A percentile compares a stretch with the other conserved stretches of the same genome.
Evolutionary conservation across 2,113 vertebrate species (phyloP).

Genomic region (Myrmecophaga tridactyla): DNA sequence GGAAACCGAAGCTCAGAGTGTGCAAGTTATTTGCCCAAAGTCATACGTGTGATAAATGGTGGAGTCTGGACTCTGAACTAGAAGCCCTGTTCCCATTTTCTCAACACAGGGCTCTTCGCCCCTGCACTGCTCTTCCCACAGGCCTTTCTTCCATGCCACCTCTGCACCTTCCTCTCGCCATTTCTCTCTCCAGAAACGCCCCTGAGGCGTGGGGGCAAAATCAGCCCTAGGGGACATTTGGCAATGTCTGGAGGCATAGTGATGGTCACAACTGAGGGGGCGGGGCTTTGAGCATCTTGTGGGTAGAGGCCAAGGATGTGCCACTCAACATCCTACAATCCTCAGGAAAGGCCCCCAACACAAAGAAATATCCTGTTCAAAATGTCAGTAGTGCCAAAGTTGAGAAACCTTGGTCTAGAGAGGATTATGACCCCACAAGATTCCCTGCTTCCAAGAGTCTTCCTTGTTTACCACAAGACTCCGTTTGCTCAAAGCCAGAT

Average conservation of each 20-base stretch:
- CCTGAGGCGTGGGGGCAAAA: not conserved
- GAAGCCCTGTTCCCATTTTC: not conserved
- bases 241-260: not conserved
- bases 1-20: not conserved
- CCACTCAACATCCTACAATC: not conserved
- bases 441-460: not conserved
- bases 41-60: not conserved
- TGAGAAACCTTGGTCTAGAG: not conserved
- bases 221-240: not conserved
- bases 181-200: not conserved
- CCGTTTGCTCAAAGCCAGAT: not conserved
- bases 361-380: not conserved
- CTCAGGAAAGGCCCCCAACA: not conserved
- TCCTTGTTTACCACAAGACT: not conserved
- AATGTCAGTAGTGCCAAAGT: not conserved
- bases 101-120: not conserved
- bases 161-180: not conserved
- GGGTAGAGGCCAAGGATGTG: not conserved
- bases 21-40: not conserved
- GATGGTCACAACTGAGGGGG: not conserved
- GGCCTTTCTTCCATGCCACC: not conserved
- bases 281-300: not conserved
- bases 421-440: not conserved
- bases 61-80: not conserved
- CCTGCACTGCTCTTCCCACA: fast-evolving